Percentiles rank a stretch among this genome's conserved stretches.
Conservation (phyloP, 1,140 invertebrate species). For the Drosophila dunni region DNA sequence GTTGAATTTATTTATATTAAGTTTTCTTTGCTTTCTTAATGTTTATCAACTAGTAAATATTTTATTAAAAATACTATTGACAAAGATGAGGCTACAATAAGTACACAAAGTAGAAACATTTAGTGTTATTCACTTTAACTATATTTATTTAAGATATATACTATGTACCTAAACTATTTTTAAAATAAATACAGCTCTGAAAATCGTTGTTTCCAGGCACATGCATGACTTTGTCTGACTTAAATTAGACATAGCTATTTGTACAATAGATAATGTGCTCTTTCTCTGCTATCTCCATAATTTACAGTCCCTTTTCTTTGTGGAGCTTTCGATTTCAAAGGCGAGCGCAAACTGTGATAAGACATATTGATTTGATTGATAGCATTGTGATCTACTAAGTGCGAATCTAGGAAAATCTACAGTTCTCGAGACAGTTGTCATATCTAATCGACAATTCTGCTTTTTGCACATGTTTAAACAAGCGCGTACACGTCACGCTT, state of each 20-base stretch:
- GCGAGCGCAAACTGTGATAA: neutral
- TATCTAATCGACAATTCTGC: slow-evolving; percentile 54
- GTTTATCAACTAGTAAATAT: too few relatives aligned
- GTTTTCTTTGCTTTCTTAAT: too few relatives aligned
- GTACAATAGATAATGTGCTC: neutral
- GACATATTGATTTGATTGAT: slow-evolving; percentile 1
- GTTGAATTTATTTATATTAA: too few relatives aligned
- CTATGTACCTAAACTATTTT: too few relatives aligned
- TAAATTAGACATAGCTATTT: neutral
- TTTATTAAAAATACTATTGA: too few relatives aligned
- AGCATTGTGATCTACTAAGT: slow-evolving; percentile 1
- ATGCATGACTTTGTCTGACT: neutral
- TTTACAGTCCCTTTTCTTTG: neutral
- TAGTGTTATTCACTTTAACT: too few relatives aligned
- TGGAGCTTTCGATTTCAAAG: neutral
- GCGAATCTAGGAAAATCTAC: neutral
- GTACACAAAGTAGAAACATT: too few relatives aligned
- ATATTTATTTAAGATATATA: too few relatives aligned
- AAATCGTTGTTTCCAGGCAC: neutral
- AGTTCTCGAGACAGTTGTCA: neutral
- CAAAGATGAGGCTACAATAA: too few relatives aligned
- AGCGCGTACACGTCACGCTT: slow-evolving; percentile 43
- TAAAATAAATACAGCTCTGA: too few relatives aligned
- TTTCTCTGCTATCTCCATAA: neutral
- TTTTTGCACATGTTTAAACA: slow-evolving; percentile 1